These are phyloP conservation scores for Odontomachus brunneus DNA, from an alignment of 1,140 invertebrate species.

Conservation along the genomic window DNA sequence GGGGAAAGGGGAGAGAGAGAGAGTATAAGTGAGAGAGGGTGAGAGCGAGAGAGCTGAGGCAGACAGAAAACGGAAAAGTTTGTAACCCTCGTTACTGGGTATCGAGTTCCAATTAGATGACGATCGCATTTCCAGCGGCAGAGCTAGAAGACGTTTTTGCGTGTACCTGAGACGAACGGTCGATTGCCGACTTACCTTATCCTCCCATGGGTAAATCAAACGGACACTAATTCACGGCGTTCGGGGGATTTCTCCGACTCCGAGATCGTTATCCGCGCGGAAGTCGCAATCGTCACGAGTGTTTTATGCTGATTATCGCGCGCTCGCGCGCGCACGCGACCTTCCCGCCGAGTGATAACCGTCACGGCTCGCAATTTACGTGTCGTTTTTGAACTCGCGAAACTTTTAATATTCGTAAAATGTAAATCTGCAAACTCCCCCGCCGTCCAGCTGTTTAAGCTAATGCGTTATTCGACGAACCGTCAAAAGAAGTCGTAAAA, in stretches of 20 bases:
- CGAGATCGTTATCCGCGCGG: slow-evolving; percentile 60
- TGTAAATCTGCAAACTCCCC: no score
- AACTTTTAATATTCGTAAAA: no score
- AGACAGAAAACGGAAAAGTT: slow-evolving; percentile 79
- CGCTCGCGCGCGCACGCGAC: slow-evolving; percentile 1
- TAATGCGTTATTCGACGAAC: no score
- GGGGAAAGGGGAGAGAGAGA: slow-evolving; percentile 4
- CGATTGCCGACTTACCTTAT: slow-evolving; percentile 72
- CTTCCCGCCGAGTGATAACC: neutral
- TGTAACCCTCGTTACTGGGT: slow-evolving; percentile 81
- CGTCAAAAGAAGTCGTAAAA: no score
- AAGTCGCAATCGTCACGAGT: slow-evolving; percentile 57
- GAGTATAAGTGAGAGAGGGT: no score
- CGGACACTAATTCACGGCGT: slow-evolving; percentile 79
- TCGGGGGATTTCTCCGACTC: slow-evolving; percentile 79
- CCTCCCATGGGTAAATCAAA: slow-evolving; percentile 78
- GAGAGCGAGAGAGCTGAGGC: slow-evolving; percentile 55
- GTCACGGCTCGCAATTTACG: neutral
- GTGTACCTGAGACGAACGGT: slow-evolving; percentile 72
- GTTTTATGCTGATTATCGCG: slow-evolving; percentile 35
- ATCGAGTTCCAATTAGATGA: slow-evolving; percentile 84
- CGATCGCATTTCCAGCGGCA: slow-evolving; percentile 80
- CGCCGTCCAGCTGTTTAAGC: no score
- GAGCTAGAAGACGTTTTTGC: slow-evolving; percentile 75
- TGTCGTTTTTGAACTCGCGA: no score